A percentile compares a stretch with the other conserved stretches of the same genome.
These are phyloP conservation scores for Panthera uncia DNA, from an alignment of 2,113 vertebrate species.

Conservation along the genomic window DNA sequence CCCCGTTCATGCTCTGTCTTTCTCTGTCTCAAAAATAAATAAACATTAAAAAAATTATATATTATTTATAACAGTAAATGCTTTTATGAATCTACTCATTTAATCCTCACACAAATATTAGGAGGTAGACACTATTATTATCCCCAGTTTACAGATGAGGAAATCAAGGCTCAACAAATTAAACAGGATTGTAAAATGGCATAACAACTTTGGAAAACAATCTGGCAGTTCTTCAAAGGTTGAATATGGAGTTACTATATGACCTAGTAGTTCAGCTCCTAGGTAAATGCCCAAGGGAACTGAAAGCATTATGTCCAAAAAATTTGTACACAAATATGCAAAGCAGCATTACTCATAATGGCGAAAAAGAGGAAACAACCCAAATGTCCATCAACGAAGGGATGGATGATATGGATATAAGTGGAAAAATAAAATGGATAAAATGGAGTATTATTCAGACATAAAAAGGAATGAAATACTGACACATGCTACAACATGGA, in stretches of 20 bases:
- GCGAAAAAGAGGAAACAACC: background rate
- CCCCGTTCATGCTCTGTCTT: no score
- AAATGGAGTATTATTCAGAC: background rate
- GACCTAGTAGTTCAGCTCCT: background rate
- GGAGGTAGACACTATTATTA: background rate
- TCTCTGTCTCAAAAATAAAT: no score
- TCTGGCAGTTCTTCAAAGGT: background rate
- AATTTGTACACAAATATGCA: background rate
- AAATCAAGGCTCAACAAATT: background rate
- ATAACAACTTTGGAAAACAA: background rate
- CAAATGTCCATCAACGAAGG: background rate
- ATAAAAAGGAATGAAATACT: background rate
- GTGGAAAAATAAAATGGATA: background rate
- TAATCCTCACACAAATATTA: background rate
- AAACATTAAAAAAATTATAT: no score
- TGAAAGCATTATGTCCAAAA: background rate
- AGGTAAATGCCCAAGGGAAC: background rate
- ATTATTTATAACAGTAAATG: background rate
- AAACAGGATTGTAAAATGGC: background rate
- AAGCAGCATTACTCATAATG: background rate
- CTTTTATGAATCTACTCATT: constrained; percentile 15
- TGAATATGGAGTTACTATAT: background rate
- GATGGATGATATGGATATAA: background rate
- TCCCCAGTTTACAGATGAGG: background rate
- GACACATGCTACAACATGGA: background rate